Conservation (phyloP, 2,797 vertebrate genomes). For the Cynodonichthys magdalenae region DNA sequence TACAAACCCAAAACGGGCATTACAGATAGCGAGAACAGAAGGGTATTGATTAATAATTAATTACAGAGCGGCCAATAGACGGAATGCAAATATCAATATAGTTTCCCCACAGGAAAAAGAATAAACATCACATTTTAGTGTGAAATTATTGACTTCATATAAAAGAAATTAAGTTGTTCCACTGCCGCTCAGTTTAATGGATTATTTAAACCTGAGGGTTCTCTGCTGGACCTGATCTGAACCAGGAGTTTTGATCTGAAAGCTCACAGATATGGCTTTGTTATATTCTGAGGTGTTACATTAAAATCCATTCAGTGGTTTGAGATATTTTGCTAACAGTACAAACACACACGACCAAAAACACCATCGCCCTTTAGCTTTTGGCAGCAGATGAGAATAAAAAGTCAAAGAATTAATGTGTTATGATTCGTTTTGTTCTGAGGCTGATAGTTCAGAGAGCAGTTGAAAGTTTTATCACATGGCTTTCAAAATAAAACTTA, state of each 20-base stretch:
- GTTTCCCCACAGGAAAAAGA: constrained; percentile 25
- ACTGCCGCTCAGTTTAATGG: constrained; percentile 9
- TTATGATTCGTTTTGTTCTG: no score
- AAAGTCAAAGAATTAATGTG: no score
- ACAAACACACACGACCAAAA: no score
- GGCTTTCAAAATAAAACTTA: background rate
- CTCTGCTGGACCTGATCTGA: constrained; percentile 19
- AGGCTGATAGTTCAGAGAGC: background rate
- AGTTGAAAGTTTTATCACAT: no score
- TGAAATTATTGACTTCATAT: constrained; percentile 15
- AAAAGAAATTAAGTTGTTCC: constrained; percentile 21
- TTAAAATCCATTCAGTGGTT: no score
- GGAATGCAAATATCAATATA: constrained; percentile 32
- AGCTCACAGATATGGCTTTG: background rate
- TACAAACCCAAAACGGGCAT: constrained; percentile 2
- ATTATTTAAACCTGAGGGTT: constrained; percentile 9
- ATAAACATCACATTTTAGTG: constrained; percentile 40
- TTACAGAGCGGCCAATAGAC: constrained; percentile 35
- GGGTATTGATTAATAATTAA: constrained; percentile 62
- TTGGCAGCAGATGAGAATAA: no score
- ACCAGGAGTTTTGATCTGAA: constrained; percentile 4
- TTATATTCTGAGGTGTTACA: no score
- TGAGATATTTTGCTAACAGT: no score
- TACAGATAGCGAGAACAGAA: constrained; percentile 33
- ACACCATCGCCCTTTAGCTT: no score